These are phyloP conservation scores for Pogonognathellus flavescens DNA, from an alignment of 1,140 invertebrate species.

Conservation along the genomic window DNA sequence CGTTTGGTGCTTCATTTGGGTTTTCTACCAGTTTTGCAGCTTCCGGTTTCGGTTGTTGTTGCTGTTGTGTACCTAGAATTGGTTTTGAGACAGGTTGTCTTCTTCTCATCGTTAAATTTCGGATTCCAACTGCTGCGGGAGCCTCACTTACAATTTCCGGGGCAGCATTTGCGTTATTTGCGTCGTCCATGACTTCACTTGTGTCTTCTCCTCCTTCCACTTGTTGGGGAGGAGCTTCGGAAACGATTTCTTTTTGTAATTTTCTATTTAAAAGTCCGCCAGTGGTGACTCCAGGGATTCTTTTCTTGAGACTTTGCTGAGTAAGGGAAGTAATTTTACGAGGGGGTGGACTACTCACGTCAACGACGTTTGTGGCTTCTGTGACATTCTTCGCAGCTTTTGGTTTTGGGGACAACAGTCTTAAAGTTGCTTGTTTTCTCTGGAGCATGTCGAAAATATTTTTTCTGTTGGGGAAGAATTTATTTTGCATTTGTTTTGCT, in stretches of 20 bases:
- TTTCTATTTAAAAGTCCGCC: conserved; percentile 22
- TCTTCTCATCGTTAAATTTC: background rate
- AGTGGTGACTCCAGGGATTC: background rate
- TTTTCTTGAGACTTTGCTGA: conserved; percentile 10
- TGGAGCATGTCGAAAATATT: background rate
- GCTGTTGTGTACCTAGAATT: background rate
- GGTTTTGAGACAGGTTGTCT: background rate
- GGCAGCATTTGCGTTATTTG: background rate
- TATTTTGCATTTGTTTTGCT: background rate
- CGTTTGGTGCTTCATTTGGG: background rate
- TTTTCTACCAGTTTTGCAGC: background rate
- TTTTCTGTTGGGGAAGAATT: background rate
- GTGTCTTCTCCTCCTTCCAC: background rate
- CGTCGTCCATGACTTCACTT: background rate
- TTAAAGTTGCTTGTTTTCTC: conserved; percentile 26
- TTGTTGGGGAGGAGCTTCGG: conserved; percentile 1
- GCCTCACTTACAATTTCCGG: background rate
- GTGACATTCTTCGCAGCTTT: background rate
- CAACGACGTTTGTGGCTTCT: background rate
- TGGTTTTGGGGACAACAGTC: background rate
- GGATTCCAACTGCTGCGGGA: background rate
- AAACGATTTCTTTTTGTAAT: conserved; percentile 28
- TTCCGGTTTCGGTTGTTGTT: background rate
- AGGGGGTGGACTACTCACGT: background rate
- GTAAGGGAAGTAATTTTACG: conserved; percentile 33